phyloP scores from a whole-genome alignment of 2,797 vertebrate species.

The Dendrocincla fuliginosa region DNA sequence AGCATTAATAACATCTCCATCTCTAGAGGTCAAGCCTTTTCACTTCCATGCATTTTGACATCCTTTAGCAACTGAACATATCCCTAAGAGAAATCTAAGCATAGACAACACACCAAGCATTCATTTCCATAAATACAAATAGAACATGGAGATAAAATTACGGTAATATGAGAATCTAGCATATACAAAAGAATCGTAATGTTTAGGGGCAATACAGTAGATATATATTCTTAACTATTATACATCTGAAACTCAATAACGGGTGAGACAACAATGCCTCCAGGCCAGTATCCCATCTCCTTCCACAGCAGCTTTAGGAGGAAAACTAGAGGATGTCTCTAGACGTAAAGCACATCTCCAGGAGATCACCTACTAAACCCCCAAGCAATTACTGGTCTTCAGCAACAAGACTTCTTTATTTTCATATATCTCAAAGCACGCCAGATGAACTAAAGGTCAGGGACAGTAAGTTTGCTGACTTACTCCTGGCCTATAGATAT shows the following conservation, averaged over 20 bases:
- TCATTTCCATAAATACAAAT: neutral
- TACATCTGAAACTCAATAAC: neutral
- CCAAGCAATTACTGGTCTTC: neutral
- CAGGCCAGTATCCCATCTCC: neutral
- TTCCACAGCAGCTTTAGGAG: neutral
- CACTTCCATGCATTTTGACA: neutral
- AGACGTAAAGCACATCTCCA: neutral
- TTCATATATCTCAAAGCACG: neutral
- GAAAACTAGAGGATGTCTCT: neutral
- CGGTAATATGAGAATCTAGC: neutral
- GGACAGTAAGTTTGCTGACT: neutral
- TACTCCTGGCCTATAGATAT: neutral
- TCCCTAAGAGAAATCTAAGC: neutral
- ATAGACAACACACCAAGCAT: neutral
- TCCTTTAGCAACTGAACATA: neutral
- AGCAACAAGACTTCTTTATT: neutral
- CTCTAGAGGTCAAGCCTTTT: conserved; percentile 36
- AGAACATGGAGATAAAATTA: neutral
- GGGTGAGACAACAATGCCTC: neutral
- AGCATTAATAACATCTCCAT: conserved; percentile 55
- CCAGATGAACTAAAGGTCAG: neutral
- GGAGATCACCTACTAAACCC: neutral
- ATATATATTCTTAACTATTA: neutral
- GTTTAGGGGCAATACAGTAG: neutral
- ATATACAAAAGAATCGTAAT: neutral